phyloP scores from a whole-genome alignment of 2,888 invertebrate genomes.

The Lasioglossum calceatum region DNA sequence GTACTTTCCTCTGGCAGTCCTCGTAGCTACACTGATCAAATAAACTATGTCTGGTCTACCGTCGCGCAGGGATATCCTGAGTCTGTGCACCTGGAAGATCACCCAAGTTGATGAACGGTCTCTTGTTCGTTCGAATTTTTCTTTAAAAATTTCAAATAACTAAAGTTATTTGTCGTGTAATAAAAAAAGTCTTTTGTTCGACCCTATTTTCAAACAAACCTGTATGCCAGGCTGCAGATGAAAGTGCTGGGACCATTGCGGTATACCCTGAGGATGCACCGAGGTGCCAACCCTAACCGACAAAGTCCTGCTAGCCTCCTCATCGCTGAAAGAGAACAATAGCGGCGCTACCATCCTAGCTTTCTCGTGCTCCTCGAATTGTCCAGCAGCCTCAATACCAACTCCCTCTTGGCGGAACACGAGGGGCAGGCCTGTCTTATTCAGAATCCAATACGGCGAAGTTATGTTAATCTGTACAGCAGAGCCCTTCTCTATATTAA shows the following conservation, averaged over 20 bases:
- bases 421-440: constrained; percentile 97
- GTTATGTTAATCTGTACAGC: constrained; percentile 89
- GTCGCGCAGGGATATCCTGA: constrained; percentile 87
- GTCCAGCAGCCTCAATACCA: constrained; percentile 92
- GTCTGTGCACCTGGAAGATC: constrained; percentile 82
- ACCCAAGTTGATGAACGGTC: neutral
- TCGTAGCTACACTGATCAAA: constrained; percentile 95
- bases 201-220: constrained; percentile 85
- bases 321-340: constrained; percentile 96
- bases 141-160: constrained; percentile 56
- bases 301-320: constrained; percentile 92
- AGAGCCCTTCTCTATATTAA: constrained; percentile 87
- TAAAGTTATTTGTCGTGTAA: too few species aligned
- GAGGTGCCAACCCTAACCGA: constrained; percentile 91
- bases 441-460: constrained; percentile 97
- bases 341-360: constrained; percentile 97
- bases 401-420: constrained; percentile 96
- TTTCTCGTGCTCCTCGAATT: constrained; percentile 97
- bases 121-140: neutral
- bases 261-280: constrained; percentile 85
- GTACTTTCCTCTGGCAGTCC: constrained; percentile 95
- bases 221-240: constrained; percentile 92
- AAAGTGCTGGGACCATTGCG: constrained; percentile 95
- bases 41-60: constrained; percentile 90
- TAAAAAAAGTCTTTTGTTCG: too few species aligned